phyloP scores from a whole-genome alignment of 1,140 invertebrate species.

The Idris sp. region DNA sequence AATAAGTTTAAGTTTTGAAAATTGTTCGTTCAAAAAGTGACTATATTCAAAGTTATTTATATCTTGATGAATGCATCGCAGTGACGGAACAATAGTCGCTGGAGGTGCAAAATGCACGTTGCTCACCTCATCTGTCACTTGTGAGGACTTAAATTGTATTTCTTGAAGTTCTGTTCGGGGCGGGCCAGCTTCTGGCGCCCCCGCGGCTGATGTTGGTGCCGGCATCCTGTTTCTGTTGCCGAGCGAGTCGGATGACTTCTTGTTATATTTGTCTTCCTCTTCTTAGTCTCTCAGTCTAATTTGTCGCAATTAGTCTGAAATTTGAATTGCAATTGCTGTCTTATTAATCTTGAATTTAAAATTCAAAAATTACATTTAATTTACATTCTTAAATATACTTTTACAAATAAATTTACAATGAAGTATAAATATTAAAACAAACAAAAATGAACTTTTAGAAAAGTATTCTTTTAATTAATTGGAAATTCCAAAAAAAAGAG shows the following conservation, averaged over 20 bases:
- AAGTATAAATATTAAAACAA: too few relatives aligned
- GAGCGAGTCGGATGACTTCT: slow-evolving; percentile 34
- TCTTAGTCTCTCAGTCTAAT: slow-evolving; percentile 26
- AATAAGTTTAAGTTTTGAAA: slow-evolving; percentile 19
- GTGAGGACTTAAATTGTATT: slow-evolving; percentile 90
- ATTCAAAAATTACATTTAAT: too few relatives aligned
- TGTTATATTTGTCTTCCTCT: slow-evolving; percentile 24
- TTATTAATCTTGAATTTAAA: neutral
- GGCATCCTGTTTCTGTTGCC: slow-evolving; percentile 74
- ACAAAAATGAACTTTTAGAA: too few relatives aligned
- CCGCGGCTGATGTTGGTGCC: slow-evolving; percentile 80
- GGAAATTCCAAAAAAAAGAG: too few relatives aligned
- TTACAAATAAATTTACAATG: too few relatives aligned
- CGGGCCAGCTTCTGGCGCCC: slow-evolving; percentile 81
- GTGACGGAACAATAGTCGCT: slow-evolving; percentile 12
- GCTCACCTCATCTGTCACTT: slow-evolving; percentile 93
- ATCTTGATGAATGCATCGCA: slow-evolving; percentile 22
- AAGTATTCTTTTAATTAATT: too few relatives aligned
- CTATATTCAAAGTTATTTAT: slow-evolving; percentile 22
- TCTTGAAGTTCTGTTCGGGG: slow-evolving; percentile 93
- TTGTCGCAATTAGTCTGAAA: slow-evolving; percentile 41
- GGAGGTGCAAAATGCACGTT: slow-evolving; percentile 2
- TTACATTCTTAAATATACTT: too few relatives aligned
- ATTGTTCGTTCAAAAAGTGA: slow-evolving; percentile 12
- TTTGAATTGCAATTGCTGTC: neutral